Conservation (phyloP, 2,888 invertebrate genomes). For the Hoplodrina ambigua region DNA sequence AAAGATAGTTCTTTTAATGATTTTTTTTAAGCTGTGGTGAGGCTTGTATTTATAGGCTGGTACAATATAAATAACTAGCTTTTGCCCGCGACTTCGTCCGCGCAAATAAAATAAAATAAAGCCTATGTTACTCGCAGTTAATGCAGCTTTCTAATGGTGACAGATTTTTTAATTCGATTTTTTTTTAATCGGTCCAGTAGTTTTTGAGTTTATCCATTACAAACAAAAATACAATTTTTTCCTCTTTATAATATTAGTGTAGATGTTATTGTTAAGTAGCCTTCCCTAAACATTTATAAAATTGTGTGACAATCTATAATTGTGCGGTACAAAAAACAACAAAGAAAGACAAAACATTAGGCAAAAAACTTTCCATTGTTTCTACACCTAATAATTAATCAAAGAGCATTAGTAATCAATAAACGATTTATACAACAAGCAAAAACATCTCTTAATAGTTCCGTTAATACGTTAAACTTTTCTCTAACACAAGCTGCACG, state of each 20-base stretch:
- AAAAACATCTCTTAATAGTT: conserved; percentile 20
- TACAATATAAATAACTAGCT: too few relatives aligned
- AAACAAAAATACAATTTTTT: too few relatives aligned
- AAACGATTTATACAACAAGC: conserved; percentile 19
- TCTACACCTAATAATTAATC: neutral
- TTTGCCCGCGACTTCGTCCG: too few relatives aligned
- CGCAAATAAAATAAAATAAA: too few relatives aligned
- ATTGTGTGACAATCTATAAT: neutral
- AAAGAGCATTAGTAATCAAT: neutral
- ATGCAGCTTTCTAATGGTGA: too few relatives aligned
- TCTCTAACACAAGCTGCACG: conserved; percentile 3
- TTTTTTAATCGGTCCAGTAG: too few relatives aligned
- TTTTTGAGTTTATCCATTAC: too few relatives aligned
- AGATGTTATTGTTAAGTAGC: too few relatives aligned
- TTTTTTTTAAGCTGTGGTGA: conserved; percentile 15
- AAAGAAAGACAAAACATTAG: neutral
- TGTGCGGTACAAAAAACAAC: neutral
- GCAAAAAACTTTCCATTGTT: neutral
- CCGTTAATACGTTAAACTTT: conserved; percentile 26
- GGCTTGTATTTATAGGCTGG: neutral
- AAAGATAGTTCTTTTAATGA: conserved; percentile 6
- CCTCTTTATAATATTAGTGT: too few relatives aligned
- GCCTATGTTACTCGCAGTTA: too few relatives aligned
- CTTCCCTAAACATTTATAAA: neutral
- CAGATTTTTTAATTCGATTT: too few relatives aligned